Conservation (phyloP, 2,888 invertebrate species). For the Norana najaformis region DNA sequence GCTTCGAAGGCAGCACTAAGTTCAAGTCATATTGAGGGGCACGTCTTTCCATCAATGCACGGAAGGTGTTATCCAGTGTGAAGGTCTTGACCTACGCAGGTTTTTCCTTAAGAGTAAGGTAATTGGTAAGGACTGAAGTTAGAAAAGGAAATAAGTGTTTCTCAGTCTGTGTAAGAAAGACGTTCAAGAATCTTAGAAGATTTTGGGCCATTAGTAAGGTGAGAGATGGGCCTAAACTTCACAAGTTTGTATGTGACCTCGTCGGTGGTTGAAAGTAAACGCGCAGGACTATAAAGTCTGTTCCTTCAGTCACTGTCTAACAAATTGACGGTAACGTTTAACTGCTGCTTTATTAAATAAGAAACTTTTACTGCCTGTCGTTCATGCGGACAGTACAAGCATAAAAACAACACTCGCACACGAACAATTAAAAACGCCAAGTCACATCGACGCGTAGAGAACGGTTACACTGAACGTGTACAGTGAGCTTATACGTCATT, state of each 20-base stretch:
- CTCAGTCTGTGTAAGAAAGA: no score
- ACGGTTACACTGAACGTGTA: background rate
- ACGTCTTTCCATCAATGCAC: no score
- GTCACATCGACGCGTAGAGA: constrained; percentile 2
- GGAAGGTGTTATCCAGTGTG: no score
- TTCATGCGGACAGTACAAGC: background rate
- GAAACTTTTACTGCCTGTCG: background rate
- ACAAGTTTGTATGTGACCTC: background rate
- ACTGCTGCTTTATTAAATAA: background rate
- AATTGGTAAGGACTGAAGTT: no score
- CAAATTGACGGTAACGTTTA: background rate
- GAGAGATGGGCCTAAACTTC: no score
- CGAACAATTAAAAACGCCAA: constrained; percentile 13
- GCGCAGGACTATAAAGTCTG: background rate
- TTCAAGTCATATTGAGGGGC: no score
- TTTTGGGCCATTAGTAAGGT: no score
- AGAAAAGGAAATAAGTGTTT: no score
- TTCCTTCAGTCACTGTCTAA: background rate
- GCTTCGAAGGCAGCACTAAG: no score
- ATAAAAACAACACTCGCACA: background rate
- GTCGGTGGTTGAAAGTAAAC: background rate
- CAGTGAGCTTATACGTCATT: background rate
- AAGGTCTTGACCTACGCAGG: no score
- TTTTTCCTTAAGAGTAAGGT: no score
- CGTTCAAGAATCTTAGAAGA: no score